Base-by-base conservation (phyloP, 2,797 vertebrate species). In the Lepus oiostolus region DNA sequence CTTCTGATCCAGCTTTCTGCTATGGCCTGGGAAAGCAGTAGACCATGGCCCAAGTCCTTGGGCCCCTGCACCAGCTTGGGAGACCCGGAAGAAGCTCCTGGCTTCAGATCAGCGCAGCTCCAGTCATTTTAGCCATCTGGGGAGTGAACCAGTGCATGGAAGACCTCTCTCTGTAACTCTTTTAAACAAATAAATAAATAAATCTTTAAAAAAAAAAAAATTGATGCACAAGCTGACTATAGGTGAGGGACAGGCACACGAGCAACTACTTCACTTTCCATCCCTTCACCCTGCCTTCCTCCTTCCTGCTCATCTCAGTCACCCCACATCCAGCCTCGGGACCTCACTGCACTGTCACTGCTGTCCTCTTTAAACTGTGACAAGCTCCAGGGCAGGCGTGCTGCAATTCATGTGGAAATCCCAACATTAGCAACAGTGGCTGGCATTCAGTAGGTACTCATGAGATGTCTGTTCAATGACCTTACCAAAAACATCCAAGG, bases 291-390 rank as follows among this genome's bases (percentile, higher is more conserved):
- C 65, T 89, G 62, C 60, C 54, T 30, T 75, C 76, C 42, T 50
- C 54, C 42, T 21, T 70, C 13, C 38, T 19, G 52, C 47, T 85
- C 0, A 9, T 80, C 68, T 85, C 54, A 75, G 76, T 35, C 52
- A 88, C 11, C 52, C 74, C 13, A 85, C 75, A 68, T 58, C 24
- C 62, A 77, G 42, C 60, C 60, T 92, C 54, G 77, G 42, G 42
- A 72, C 2, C 8, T 4, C 9, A 71, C 75, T 75, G 11, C 60
- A 32, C 21, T 35, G 54, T 75, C 38, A 24, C 21, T 63, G 70
- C 63, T 32, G 74, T 91, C 90, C 47, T 86, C 60, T 63, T 50
- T 67, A 72, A 82, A 72, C 75, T 50, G n/a, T 77, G 47, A 76
- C 4, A 74, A 30, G 16, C 77, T 80, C 32, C 21, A 87, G 72